Evolutionary conservation across 2,888 invertebrate species (phyloP).

Genomic region (Ophion slaviceki): DNA sequence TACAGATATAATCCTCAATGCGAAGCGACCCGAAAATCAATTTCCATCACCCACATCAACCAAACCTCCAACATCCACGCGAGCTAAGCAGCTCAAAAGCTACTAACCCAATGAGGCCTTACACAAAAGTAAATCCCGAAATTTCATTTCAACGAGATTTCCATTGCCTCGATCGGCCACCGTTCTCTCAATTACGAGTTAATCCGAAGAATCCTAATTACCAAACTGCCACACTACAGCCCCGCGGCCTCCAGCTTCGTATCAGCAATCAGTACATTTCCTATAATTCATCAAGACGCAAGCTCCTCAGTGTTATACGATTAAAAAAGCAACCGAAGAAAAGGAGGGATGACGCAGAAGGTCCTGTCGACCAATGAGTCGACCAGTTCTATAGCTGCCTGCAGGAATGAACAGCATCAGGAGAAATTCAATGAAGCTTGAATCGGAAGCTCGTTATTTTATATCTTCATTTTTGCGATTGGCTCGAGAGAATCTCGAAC

Average conservation of each 20-base stretch:
- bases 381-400: not conserved
- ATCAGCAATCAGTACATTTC: not conserved
- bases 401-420: not conserved
- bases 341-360: not conserved
- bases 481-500: not conserved
- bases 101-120: not conserved
- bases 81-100: not conserved
- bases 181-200: not conserved
- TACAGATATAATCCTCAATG: too few species aligned
- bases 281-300: conserved; percentile 1
- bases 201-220: not conserved
- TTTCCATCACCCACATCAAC: too few species aligned
- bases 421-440: not conserved
- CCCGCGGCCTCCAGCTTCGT: not conserved
- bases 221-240: not conserved
- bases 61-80: too few species aligned
- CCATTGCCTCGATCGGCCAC: not conserved
- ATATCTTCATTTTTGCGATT: conserved; percentile 10
- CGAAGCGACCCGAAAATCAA: too few species aligned
- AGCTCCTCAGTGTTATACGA: not conserved
- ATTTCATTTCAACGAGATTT: not conserved
- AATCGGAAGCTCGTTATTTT: conserved; percentile 22
- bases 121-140: not conserved
- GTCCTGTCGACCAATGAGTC: not conserved
- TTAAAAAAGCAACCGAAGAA: not conserved